Evolutionary conservation across 1,140 invertebrate species (phyloP).

Genomic region (Philotrypesis tridentata): DNA sequence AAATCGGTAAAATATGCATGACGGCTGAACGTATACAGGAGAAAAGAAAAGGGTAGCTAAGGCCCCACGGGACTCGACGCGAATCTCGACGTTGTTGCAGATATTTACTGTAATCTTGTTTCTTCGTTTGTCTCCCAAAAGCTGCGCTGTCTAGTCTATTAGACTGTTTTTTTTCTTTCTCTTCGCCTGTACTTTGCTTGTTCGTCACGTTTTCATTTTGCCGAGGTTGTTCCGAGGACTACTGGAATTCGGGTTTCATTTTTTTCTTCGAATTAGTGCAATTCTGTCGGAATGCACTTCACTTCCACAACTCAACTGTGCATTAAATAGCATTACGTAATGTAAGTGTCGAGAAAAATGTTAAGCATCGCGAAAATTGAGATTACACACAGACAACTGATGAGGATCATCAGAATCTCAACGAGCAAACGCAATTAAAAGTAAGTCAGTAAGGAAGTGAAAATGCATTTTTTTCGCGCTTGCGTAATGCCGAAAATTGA

Average conservation of each 20-base stretch:
- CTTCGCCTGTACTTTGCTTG: no score
- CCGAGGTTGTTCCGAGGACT: no score
- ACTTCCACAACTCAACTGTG: no score
- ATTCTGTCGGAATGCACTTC: no score
- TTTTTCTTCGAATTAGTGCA: not conserved
- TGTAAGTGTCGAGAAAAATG: no score
- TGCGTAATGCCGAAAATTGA: no score
- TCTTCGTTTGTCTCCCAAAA: constrained; percentile 14
- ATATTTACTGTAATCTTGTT: constrained; percentile 28
- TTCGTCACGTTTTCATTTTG: not conserved
- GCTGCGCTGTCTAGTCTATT: not conserved
- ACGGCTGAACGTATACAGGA: constrained; percentile 34
- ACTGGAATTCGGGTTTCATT: not conserved
- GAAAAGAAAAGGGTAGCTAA: not conserved
- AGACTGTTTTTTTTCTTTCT: no score
- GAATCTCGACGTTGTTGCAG: not conserved
- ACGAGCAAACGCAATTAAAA: not conserved
- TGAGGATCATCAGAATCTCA: not conserved
- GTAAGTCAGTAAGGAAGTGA: not conserved
- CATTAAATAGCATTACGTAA: no score
- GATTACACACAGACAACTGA: not conserved
- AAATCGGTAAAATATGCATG: constrained; percentile 71
- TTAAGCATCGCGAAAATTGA: not conserved
- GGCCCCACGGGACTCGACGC: not conserved
- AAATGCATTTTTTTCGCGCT: not conserved